phyloP scores from a whole-genome alignment of 2,888 invertebrate genomes.

The Drosophila peninsularis region DNA sequence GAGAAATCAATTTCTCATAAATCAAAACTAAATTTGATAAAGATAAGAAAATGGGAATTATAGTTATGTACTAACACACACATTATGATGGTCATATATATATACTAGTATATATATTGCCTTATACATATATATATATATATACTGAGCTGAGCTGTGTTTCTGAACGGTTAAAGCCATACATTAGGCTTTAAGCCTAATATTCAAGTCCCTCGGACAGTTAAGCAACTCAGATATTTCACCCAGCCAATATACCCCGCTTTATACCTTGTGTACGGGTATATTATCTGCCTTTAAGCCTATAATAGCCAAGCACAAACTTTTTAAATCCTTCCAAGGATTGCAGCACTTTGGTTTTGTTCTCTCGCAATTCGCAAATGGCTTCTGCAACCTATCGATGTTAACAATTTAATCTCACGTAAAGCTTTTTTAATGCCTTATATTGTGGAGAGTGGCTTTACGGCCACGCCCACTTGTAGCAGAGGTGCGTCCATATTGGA shows the following conservation, averaged over 20 bases:
- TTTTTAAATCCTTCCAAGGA: not conserved
- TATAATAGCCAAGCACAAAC: not conserved
- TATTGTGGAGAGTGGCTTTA: not conserved
- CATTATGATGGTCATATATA: not conserved
- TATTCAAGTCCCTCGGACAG: too few relatives aligned
- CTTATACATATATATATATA: not conserved
- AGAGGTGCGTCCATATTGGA: slow-evolving; percentile 1
- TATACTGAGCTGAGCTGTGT: too few relatives aligned
- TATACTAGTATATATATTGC: too few relatives aligned
- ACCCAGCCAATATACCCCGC: not conserved
- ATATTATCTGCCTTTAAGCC: not conserved
- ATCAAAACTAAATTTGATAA: not conserved
- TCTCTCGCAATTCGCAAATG: not conserved
- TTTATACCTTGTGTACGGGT: too few relatives aligned
- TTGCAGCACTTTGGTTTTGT: not conserved
- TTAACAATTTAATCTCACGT: slow-evolving; percentile 10
- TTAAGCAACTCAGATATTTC: too few relatives aligned
- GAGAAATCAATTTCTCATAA: not conserved
- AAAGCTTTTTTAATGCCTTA: not conserved
- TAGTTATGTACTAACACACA: not conserved
- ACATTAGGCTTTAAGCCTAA: too few relatives aligned
- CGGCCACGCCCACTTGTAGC: slow-evolving; percentile 5
- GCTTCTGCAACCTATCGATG: not conserved
- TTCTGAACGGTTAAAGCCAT: too few relatives aligned
- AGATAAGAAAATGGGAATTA: not conserved